A percentile compares a stretch with the other conserved stretches of the same genome.
Conservation (phyloP, 2,113 vertebrate species). For the Balaenoptera acutorostrata region DNA sequence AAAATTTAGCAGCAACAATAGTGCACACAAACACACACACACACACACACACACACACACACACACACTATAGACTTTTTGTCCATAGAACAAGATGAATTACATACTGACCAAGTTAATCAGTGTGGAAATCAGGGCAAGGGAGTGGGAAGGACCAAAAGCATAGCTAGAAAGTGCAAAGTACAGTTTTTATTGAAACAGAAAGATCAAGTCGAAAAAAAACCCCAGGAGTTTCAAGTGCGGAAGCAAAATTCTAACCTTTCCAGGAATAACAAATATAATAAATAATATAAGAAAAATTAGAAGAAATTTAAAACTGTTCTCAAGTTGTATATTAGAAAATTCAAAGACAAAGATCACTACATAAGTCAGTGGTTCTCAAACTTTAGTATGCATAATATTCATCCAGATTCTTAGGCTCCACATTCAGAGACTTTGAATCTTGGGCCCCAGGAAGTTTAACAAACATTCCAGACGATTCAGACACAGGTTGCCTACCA, state of each 20-base stretch:
- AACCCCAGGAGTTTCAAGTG: not conserved
- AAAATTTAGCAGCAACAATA: not conserved
- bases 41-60: not conserved
- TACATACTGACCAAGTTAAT: not conserved
- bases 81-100: not conserved
- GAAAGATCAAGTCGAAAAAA: not conserved
- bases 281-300: not conserved
- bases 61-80: not conserved
- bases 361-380: not conserved
- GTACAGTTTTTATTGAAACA: not conserved
- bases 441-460: not conserved
- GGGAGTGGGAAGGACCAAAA: not conserved
- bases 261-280: not conserved
- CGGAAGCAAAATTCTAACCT: not conserved
- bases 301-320: not conserved
- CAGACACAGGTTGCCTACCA: not conserved
- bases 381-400: not conserved
- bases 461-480: not conserved
- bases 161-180: not conserved
- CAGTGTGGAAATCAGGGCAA: not conserved
- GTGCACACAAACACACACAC: fast-evolving
- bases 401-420: not conserved
- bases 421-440: not conserved
- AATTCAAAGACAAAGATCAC: not conserved
- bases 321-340: not conserved